Evolutionary conservation across 2,888 invertebrate genomes (phyloP).

Genomic region (Ichneumoninae sp.): DNA sequence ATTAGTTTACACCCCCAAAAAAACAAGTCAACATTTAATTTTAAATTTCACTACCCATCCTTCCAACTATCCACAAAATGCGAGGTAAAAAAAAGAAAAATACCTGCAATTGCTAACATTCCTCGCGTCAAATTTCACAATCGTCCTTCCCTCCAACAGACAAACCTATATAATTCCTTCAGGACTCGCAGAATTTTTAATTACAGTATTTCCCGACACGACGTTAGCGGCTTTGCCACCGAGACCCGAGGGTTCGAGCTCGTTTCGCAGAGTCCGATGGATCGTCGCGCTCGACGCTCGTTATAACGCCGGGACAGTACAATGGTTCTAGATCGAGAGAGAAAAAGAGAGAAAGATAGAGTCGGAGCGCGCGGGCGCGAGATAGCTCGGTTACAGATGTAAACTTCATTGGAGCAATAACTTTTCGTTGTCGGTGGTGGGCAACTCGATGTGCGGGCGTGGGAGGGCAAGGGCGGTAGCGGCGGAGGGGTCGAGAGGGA

Average conservation of each 20-base stretch:
- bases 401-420: constrained; percentile 50
- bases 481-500: constrained; percentile 52
- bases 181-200: background rate
- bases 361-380: constrained; percentile 8
- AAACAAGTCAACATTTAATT: too few species aligned
- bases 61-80: too few species aligned
- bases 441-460: constrained; percentile 8
- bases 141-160: background rate
- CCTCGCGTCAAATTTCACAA: too few species aligned
- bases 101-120: too few species aligned
- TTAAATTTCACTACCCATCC: too few species aligned
- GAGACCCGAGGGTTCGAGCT: background rate
- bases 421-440: constrained; percentile 14
- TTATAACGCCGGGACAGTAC: constrained; percentile 7
- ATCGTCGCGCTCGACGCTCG: constrained; percentile 8
- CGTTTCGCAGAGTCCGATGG: constrained; percentile 7
- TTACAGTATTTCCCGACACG: background rate
- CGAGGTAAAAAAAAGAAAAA: too few species aligned
- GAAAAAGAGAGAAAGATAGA: background rate
- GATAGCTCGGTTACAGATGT: constrained; percentile 39
- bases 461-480: constrained; percentile 29
- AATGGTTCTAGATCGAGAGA: background rate
- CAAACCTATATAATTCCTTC: background rate
- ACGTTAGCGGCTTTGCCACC: background rate
- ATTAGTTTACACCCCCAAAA: too few species aligned